phyloP scores from a whole-genome alignment of 2,113 vertebrate species.

The Tupaia tana region DNA sequence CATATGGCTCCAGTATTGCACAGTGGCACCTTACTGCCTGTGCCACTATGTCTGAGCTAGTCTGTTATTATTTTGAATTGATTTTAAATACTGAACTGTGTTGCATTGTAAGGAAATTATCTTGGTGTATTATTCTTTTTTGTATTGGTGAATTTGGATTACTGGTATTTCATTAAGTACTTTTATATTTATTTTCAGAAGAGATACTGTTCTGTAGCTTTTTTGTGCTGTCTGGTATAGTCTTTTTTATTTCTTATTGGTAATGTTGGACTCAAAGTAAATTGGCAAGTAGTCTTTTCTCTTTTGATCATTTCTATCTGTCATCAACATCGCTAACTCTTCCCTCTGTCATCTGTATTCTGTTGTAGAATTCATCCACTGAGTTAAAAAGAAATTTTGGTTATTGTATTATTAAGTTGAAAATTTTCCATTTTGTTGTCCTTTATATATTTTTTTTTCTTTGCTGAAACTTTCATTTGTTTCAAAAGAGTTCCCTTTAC shows the following conservation, averaged over 20 bases:
- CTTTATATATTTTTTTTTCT: background rate
- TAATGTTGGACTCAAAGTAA: slow-evolving; percentile 1
- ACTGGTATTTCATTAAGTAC: background rate
- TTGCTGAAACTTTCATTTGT: background rate
- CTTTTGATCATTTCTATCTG: background rate
- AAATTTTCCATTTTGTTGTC: background rate
- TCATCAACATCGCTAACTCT: background rate
- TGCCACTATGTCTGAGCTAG: no score
- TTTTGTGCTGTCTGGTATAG: background rate
- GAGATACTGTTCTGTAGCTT: background rate
- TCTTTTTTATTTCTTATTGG: background rate
- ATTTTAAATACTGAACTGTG: background rate
- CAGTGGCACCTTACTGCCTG: no score
- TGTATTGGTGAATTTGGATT: background rate
- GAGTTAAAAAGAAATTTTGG: background rate
- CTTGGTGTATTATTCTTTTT: background rate
- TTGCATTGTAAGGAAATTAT: background rate
- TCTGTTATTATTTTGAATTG: background rate
- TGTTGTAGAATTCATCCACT: background rate
- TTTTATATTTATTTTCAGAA: slow-evolving; percentile 20
- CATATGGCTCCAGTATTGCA: no score
- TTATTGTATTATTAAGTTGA: slow-evolving; percentile 16
- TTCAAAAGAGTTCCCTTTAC: background rate
- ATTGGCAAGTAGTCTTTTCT: background rate
- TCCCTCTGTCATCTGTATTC: background rate